A percentile compares a stretch with the other conserved stretches of the same genome.
Evolutionary conservation across 2,888 invertebrate genomes (phyloP).

Genomic region (Spatulosminthurus flaviceps): DNA sequence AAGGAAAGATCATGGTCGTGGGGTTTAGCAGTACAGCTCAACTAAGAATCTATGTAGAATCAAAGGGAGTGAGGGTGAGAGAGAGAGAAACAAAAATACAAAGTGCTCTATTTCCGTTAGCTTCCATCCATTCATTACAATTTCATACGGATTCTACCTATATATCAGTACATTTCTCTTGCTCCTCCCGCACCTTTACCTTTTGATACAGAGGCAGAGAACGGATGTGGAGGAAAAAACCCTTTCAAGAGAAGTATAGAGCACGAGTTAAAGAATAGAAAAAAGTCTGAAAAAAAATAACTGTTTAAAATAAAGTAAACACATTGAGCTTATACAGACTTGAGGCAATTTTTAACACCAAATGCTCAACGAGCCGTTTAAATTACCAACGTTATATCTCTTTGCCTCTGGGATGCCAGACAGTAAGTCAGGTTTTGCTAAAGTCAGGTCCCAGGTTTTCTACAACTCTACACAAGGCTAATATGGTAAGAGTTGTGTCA

Average conservation of each 20-base stretch:
- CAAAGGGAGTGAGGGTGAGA: conserved; percentile 6
- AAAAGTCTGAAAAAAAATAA: conserved; percentile 5
- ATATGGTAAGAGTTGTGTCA: background rate
- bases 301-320: background rate
- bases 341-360: conserved; percentile 9
- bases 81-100: conserved; percentile 20
- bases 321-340: conserved; percentile 10
- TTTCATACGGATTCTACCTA: background rate
- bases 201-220: background rate
- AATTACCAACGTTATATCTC: background rate
- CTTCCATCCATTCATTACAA: conserved; percentile 15
- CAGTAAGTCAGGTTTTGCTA: background rate
- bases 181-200: background rate
- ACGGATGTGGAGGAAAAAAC: background rate
- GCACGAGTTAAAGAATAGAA: background rate
- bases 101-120: conserved; percentile 25
- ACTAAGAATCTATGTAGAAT: background rate
- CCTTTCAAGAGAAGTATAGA: background rate
- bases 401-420: too few relatives aligned
- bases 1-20: conserved; percentile 5
- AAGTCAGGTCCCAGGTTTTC: background rate
- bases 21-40: conserved; percentile 18
- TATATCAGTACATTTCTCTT: background rate
- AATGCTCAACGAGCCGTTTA: conserved; percentile 25
- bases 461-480: background rate